Evolutionary conservation across 2,888 invertebrate species (phyloP).

Genomic region (Eupithecia tripunctaria): DNA sequence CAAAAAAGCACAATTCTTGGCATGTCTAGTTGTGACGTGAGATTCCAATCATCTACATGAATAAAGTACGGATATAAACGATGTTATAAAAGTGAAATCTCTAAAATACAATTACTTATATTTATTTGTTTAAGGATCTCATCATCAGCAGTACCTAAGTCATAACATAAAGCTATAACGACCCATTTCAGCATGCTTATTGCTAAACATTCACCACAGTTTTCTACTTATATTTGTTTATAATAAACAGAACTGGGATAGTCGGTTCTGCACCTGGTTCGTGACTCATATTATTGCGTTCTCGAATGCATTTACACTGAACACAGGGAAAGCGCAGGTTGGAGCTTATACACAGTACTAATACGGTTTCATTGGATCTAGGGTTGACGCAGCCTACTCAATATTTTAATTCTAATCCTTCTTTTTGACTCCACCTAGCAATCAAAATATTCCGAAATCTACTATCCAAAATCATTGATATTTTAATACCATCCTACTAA

Average conservation of each 20-base stretch:
- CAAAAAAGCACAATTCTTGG: not conserved
- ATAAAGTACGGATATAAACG: not conserved
- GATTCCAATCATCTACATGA: not conserved
- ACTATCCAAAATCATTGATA: not conserved
- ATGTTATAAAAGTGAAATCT: not conserved
- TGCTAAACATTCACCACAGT: conserved; percentile 17
- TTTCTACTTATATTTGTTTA: conserved; percentile 17
- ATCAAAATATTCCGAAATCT: too few species aligned
- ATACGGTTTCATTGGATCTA: not conserved
- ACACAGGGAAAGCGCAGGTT: not conserved
- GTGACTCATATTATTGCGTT: conserved; percentile 22
- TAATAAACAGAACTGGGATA: conserved; percentile 10
- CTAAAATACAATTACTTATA: not conserved
- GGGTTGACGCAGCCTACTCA: not conserved
- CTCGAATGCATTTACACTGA: not conserved
- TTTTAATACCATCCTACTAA: not conserved
- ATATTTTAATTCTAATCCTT: not conserved
- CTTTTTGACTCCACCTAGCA: too few species aligned
- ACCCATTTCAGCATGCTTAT: conserved; percentile 13
- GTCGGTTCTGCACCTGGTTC: conserved; percentile 24
- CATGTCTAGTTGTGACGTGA: not conserved
- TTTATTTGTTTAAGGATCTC: not conserved
- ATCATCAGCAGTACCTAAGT: not conserved
- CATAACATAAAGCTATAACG: conserved; percentile 7
- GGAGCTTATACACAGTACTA: not conserved